Percentiles rank a stretch among this genome's conserved stretches.
These are phyloP conservation scores for Buceros bicornis DNA, from an alignment of 2,797 vertebrate species.

Conservation along the genomic window DNA sequence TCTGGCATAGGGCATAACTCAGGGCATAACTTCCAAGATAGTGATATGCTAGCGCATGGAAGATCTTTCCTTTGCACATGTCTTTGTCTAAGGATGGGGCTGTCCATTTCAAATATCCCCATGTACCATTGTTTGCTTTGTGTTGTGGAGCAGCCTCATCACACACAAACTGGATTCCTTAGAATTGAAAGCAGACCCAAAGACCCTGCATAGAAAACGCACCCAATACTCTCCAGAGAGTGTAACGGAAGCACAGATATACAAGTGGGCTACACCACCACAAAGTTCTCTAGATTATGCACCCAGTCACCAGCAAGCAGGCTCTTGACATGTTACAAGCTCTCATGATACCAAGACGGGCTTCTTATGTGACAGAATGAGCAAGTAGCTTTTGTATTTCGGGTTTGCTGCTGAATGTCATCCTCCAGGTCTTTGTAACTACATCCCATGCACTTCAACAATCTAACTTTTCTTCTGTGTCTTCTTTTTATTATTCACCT, in stretches of 20 bases:
- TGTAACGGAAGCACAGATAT: neutral
- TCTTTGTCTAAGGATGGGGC: neutral
- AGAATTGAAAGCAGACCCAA: neutral
- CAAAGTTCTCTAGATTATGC: neutral
- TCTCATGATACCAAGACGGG: rapidly evolving
- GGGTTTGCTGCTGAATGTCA: neutral
- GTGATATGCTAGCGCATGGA: neutral
- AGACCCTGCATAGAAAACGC: neutral
- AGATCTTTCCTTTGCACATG: neutral
- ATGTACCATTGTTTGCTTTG: neutral
- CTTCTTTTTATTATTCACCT: neutral
- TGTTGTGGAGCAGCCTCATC: neutral
- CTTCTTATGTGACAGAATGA: neutral
- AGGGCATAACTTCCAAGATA: neutral
- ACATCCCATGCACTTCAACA: neutral
- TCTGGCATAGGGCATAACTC: neutral
- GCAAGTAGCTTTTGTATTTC: neutral
- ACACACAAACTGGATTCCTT: neutral
- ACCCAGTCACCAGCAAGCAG: neutral
- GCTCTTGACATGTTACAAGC: neutral
- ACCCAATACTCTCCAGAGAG: neutral
- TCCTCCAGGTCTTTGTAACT: neutral
- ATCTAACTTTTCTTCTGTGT: neutral
- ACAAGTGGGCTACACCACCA: neutral
- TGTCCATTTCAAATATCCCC: neutral